phyloP scores from a whole-genome alignment of 2,888 invertebrate species.

The Leistus spinibarbis region DNA sequence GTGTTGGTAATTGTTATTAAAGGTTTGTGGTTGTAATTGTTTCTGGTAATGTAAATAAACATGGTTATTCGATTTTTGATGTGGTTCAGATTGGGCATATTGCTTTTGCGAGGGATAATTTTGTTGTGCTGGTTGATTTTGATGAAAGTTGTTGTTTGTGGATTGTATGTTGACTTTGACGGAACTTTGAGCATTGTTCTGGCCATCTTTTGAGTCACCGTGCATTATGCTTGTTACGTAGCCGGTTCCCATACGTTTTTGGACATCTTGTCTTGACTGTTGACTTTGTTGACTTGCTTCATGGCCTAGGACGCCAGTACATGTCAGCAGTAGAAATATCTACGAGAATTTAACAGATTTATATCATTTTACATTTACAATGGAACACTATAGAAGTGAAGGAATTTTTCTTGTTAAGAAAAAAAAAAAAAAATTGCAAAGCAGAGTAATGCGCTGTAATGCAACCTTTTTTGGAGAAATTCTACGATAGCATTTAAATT shows the following conservation, averaged over 20 bases:
- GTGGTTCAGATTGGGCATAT: neutral
- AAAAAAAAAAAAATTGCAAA: too few relatives aligned
- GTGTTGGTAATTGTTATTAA: neutral
- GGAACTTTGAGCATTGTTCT: constrained; percentile 47
- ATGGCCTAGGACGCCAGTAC: constrained; percentile 20
- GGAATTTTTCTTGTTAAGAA: too few relatives aligned
- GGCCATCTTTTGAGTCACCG: constrained; percentile 44
- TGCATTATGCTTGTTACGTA: constrained; percentile 48
- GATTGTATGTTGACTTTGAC: constrained; percentile 44
- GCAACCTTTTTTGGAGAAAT: too few relatives aligned
- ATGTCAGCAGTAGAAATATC: constrained; percentile 15
- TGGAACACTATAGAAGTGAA: too few relatives aligned
- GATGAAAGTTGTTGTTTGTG: constrained; percentile 7
- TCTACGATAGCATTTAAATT: too few relatives aligned
- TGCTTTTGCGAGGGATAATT: neutral
- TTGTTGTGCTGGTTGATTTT: neutral
- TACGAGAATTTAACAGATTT: constrained; percentile 2
- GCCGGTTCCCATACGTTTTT: constrained; percentile 38
- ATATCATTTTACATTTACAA: neutral
- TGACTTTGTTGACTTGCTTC: constrained; percentile 13
- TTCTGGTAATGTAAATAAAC: neutral
- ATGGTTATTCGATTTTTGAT: neutral
- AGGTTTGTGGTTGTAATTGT: neutral
- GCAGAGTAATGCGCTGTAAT: too few relatives aligned
- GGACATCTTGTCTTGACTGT: constrained; percentile 16